Base-by-base conservation (phyloP, 2,113 vertebrate genomes). In the Salminus brasiliensis region DNA sequence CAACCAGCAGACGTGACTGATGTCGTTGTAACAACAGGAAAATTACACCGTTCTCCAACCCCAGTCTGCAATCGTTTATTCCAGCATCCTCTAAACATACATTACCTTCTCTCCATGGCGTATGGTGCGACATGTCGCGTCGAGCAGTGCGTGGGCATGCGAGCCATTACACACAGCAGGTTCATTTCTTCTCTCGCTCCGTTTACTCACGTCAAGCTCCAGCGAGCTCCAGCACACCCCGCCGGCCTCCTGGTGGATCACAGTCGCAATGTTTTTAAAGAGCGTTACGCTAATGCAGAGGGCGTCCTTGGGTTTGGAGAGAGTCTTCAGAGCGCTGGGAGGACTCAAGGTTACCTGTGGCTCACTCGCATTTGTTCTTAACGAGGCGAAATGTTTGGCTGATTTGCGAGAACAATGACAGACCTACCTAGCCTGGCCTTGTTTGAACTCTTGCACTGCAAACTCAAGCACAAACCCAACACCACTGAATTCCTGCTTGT, bases 51-150 rank as follows among this genome's bases (percentile, higher is more conserved):
- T 34, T 27, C 55, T 69, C 53, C 45, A 70, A 55, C 45, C 62
- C 52, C 30, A 9, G 32, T 53, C 75, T 59, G 32, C 18, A 53
- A 66, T 12, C 7, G 36, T 69, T 60, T 60, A 60, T 60, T 60
- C 27, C 27, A 36, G 60, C 60, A 32, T 34, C 30, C 2, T 43
- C 67, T 71, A 62, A 78, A 78, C 76, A 78, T 78, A 71, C 67
- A 78, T 78, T 71, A 78, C 60, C 49, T 78, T 78, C 53, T 78
- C 76, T 66, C 66, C 21, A 49, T 62, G 67, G 76, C 5, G 67
- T 55, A 45, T 5, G 39, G 55, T 29, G 21, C 66, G 59, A 47
- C 57, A 60, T 53, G 11, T 60, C 30, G 43, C 47, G 25, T 47
- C 1, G 29, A 67, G 63, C 74, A 47, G 76, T 59, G 52, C 71